A percentile compares a stretch with the other conserved stretches of the same genome.
phyloP scores from a whole-genome alignment of 2,113 vertebrate genomes.

The Smithornis capensis region DNA sequence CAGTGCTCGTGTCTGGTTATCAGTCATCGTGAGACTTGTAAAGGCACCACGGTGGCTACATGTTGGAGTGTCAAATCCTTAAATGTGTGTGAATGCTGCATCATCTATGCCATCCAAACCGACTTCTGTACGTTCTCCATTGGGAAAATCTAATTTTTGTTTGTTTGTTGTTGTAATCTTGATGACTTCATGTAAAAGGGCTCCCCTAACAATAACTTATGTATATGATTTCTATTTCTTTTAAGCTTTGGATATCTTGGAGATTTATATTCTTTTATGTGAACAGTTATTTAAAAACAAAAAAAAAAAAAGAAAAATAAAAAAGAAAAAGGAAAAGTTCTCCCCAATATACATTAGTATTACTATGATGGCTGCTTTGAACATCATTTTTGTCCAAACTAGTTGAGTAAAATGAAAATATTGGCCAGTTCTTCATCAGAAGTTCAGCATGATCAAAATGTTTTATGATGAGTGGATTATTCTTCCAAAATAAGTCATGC shows the following conservation, averaged over 20 bases:
- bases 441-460: slow-evolving; percentile 55
- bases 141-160: slow-evolving; percentile 27
- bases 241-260: slow-evolving; percentile 62
- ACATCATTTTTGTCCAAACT: slow-evolving; percentile 18
- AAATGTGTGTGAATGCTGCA: slow-evolving; percentile 77
- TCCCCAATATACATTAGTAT: slow-evolving; percentile 34
- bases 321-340: not conserved
- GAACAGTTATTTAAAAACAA: slow-evolving; percentile 12
- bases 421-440: slow-evolving; percentile 54
- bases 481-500: slow-evolving; percentile 52
- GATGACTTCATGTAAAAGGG: slow-evolving; percentile 73
- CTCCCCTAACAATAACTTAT: slow-evolving; percentile 67
- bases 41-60: slow-evolving; percentile 66
- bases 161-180: slow-evolving; percentile 44
- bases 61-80: slow-evolving; percentile 76
- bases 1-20: slow-evolving; percentile 36
- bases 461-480: slow-evolving; percentile 61
- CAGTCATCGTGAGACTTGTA: slow-evolving; percentile 23
- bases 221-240: slow-evolving; percentile 47
- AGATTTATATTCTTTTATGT: slow-evolving; percentile 64
- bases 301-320: not conserved
- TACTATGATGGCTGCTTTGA: slow-evolving; percentile 40
- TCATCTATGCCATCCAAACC: slow-evolving; percentile 67
- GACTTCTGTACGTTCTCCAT: slow-evolving; percentile 64
- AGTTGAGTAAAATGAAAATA: slow-evolving; percentile 43